A percentile compares a stretch with the other conserved stretches of the same genome.
Evolutionary conservation across 2,113 vertebrate species (phyloP).

Genomic region (Megalops atlanticus): DNA sequence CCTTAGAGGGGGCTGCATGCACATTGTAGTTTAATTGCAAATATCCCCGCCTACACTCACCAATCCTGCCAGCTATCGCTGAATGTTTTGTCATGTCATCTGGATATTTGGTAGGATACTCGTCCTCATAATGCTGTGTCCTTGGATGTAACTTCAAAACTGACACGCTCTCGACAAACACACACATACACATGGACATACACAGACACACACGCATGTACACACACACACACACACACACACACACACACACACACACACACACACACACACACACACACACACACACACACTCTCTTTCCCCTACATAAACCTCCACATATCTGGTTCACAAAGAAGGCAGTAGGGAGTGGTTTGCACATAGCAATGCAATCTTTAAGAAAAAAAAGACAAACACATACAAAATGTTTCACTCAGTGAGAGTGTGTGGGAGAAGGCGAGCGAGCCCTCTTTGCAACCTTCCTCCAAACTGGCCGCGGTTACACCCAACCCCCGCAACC

Average conservation of each 20-base stretch:
- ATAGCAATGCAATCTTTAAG: no score
- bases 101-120: no score
- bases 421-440: background rate
- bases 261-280: background rate
- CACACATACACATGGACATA: slow-evolving; percentile 23
- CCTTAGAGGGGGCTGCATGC: background rate
- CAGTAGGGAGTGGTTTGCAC: background rate
- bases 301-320: no score
- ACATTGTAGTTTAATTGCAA: background rate
- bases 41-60: background rate
- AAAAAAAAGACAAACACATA: no score
- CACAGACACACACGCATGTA: slow-evolving; percentile 18
- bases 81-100: background rate
- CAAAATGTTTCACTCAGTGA: background rate
- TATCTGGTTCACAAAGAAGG: no score
- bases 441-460: background rate
- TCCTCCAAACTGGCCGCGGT: background rate
- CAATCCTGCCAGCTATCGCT: background rate
- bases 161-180: slow-evolving; percentile 32
- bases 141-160: background rate
- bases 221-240: slow-evolving; percentile 6
- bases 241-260: slow-evolving; percentile 1
- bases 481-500: slow-evolving; percentile 12
- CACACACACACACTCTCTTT: slow-evolving; percentile 8
- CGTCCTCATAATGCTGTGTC: no score